Percentiles rank a stretch among this genome's conserved stretches.
Conservation (phyloP, 2,113 vertebrate genomes). For the Agapornis roseicollis region DNA sequence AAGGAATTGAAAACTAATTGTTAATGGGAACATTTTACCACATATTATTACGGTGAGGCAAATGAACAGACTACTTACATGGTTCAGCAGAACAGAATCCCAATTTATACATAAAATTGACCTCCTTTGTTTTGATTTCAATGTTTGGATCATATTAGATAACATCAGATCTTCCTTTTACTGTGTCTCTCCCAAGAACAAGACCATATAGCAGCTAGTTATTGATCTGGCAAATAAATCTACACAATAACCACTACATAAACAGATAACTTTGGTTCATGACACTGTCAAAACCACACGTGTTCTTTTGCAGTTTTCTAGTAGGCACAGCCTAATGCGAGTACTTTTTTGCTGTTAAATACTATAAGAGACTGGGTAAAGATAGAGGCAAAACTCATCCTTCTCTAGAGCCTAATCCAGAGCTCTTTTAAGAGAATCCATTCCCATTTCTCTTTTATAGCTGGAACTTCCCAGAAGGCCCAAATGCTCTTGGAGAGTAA, state of each 20-base stretch:
- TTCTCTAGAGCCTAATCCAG: not conserved
- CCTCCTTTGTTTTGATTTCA: not conserved
- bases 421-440: not conserved
- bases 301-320: not conserved
- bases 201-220: not conserved
- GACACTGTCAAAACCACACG: not conserved
- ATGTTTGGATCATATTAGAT: not conserved
- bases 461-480: accelerated
- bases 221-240: not conserved
- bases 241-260: not conserved
- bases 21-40: not conserved
- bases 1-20: not conserved
- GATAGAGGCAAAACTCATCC: not conserved
- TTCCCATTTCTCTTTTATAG: not conserved
- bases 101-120: not conserved
- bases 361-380: not conserved
- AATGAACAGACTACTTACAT: not conserved
- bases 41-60: not conserved
- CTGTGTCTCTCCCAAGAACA: not conserved
- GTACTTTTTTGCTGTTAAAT: not conserved
- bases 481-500: not conserved
- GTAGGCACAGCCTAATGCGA: not conserved
- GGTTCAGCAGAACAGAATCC: not conserved
- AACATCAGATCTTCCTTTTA: not conserved
- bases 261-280: not conserved